A percentile compares a stretch with the other conserved stretches of the same genome.
These are phyloP conservation scores for Asarcornis scutulata DNA, from an alignment of 2,113 vertebrate species.

Conservation along the genomic window DNA sequence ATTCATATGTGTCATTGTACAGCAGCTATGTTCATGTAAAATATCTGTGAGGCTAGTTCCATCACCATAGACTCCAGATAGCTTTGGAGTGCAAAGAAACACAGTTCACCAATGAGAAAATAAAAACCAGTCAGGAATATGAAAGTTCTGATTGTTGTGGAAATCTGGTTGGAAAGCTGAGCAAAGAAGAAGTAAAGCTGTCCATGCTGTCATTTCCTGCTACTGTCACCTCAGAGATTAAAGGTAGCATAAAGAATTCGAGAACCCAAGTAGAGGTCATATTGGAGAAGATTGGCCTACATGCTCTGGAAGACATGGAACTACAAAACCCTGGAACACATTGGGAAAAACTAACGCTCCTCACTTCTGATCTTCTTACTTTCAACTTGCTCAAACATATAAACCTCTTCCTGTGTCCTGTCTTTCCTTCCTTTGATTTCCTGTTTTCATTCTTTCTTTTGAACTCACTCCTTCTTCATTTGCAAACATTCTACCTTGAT, in stretches of 20 bases:
- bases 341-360: neutral
- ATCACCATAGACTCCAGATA: neutral
- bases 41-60: neutral
- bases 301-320: neutral
- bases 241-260: neutral
- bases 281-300: neutral
- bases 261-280: neutral
- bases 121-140: neutral
- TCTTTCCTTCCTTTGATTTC: neutral
- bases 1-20: neutral
- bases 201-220: neutral
- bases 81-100: neutral
- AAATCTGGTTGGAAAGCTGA: neutral
- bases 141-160: neutral
- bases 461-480: neutral
- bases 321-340: neutral
- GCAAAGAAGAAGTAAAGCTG: neutral
- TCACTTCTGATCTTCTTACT: neutral
- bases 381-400: neutral
- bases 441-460: neutral
- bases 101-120: neutral
- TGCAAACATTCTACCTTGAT: neutral
- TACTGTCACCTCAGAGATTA: neutral
- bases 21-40: neutral
- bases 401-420: neutral